Evolutionary conservation across 2,113 vertebrate species (phyloP).

Genomic region (Prolemur simus): DNA sequence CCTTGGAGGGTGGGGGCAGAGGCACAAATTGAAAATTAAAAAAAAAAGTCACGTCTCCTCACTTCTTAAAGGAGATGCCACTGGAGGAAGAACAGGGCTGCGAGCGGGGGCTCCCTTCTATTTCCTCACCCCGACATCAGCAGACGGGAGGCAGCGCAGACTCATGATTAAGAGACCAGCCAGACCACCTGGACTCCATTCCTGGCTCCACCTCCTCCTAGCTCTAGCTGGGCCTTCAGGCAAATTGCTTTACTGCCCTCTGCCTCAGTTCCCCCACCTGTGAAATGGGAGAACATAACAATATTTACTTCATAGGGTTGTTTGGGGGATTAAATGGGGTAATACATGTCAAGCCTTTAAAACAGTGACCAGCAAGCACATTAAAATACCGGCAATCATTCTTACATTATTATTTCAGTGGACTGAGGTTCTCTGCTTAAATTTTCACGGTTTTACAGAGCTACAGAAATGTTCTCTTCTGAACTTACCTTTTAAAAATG

Average conservation of each 20-base stretch:
- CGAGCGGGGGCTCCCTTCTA: neutral
- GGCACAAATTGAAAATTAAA: too few species aligned
- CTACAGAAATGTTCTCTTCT: neutral
- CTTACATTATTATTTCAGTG: neutral
- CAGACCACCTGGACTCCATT: neutral
- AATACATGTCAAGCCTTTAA: neutral
- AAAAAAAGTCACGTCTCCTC: neutral
- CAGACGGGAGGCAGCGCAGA: rapidly evolving
- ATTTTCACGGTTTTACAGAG: neutral
- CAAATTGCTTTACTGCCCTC: neutral
- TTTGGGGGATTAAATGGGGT: neutral
- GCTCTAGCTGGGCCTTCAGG: neutral
- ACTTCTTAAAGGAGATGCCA: neutral
- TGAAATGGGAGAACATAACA: neutral
- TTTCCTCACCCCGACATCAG: too few species aligned
- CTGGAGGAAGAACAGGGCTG: too few species aligned
- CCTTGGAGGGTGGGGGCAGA: too few species aligned
- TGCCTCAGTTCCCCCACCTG: neutral
- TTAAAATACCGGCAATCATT: neutral
- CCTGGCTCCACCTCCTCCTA: neutral
- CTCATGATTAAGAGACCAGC: rapidly evolving
- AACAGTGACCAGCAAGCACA: neutral
- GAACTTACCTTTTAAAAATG: neutral
- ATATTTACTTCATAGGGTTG: neutral
- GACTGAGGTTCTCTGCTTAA: neutral